phyloP scores from a whole-genome alignment of 2,113 vertebrate genomes.

The Otocyon megalotis region DNA sequence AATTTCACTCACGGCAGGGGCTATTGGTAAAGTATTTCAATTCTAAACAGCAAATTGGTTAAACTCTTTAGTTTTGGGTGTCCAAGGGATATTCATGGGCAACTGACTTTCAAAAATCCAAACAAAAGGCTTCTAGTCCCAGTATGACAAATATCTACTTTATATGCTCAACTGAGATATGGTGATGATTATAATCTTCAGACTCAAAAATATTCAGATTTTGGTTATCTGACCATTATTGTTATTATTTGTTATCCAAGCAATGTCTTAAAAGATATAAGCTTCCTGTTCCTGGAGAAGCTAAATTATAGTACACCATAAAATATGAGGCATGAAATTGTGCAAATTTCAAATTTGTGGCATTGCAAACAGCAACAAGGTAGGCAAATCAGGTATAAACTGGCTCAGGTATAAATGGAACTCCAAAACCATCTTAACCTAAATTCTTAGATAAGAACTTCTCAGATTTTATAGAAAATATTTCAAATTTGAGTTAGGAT shows the following conservation, averaged over 20 bases:
- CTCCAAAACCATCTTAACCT: neutral
- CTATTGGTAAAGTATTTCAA: constrained; percentile 63
- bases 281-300: neutral
- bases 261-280: neutral
- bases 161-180: neutral
- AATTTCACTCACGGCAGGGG: constrained; percentile 71
- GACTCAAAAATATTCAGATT: neutral
- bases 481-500: neutral
- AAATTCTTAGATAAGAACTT: neutral
- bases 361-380: neutral
- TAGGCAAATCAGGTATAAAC: neutral
- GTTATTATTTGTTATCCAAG: constrained; percentile 39
- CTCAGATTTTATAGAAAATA: neutral
- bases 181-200: neutral
- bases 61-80: constrained; percentile 58
- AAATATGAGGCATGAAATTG: neutral
- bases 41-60: constrained; percentile 65
- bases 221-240: constrained; percentile 42
- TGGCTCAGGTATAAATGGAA: neutral
- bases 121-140: constrained; percentile 12
- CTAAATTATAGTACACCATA: neutral
- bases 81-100: neutral
- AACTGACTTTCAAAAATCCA: constrained; percentile 47
- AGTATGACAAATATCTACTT: neutral
- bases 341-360: neutral